Percentiles rank a stretch among this genome's conserved stretches.
phyloP scores from a whole-genome alignment of 2,888 invertebrate species.

The Cheiracanthium punctorium region DNA sequence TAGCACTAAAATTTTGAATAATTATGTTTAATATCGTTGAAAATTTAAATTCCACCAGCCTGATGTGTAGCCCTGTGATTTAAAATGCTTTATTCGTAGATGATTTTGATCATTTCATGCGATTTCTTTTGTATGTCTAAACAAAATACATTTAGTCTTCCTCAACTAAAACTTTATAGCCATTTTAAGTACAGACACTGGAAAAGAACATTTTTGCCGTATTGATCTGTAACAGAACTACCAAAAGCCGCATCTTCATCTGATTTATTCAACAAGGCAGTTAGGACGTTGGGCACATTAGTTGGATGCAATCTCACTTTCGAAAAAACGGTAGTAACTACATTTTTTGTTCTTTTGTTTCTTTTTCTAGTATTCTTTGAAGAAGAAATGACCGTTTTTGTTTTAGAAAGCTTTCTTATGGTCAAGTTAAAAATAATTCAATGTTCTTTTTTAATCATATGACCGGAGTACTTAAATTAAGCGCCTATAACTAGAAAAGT shows the following conservation, averaged over 20 bases:
- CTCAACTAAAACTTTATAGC: background rate
- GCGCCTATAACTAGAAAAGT: too few species aligned
- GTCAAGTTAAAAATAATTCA: conserved; percentile 20
- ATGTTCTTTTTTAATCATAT: background rate
- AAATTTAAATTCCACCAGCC: too few species aligned
- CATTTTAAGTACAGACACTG: conserved; percentile 21
- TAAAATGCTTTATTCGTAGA: too few species aligned
- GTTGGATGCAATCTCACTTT: conserved; percentile 39
- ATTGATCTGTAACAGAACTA: conserved; percentile 37
- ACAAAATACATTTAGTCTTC: background rate
- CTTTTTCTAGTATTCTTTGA: background rate
- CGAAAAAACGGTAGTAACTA: conserved; percentile 53
- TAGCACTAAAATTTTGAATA: too few species aligned
- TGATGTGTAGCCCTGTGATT: too few species aligned
- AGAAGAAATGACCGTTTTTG: conserved; percentile 23
- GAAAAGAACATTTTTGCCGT: conserved; percentile 12
- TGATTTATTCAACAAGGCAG: conserved; percentile 60
- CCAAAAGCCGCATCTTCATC: conserved; percentile 43
- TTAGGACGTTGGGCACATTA: conserved; percentile 48
- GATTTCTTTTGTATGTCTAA: background rate
- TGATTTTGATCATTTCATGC: too few species aligned
- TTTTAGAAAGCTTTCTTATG: conserved; percentile 39
- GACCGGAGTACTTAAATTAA: too few species aligned
- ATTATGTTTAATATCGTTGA: too few species aligned
- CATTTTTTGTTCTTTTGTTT: background rate